Conservation (phyloP, 2,113 vertebrate genomes). For the Hemibagrus wyckioides region DNA sequence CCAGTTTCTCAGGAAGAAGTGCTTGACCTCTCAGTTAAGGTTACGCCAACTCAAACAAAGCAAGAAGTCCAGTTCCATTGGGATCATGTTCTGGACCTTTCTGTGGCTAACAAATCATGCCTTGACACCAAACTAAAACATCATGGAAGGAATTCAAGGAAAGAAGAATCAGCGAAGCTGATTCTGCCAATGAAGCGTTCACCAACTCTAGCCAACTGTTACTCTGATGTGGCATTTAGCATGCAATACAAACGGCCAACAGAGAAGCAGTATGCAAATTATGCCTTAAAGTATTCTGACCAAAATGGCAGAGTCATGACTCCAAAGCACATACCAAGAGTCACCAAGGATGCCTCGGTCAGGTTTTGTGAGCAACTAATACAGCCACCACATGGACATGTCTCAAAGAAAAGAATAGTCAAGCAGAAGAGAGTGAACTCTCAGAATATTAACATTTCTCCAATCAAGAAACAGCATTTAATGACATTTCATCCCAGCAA, state of each 20-base stretch:
- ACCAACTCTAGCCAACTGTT: slow-evolving; percentile 54
- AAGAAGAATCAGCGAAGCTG: slow-evolving; percentile 58
- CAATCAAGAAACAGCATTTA: slow-evolving; percentile 85
- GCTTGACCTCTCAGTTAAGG: slow-evolving; percentile 80
- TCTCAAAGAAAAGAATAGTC: slow-evolving; percentile 81
- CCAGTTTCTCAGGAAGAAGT: slow-evolving; percentile 73
- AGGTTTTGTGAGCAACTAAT: slow-evolving; percentile 80
- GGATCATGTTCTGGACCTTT: slow-evolving; percentile 77
- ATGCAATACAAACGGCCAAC: slow-evolving; percentile 70
- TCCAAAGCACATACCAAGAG: slow-evolving; percentile 79
- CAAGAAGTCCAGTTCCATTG: slow-evolving; percentile 57
- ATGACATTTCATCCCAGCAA: slow-evolving; percentile 84
- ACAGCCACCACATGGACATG: slow-evolving; percentile 80
- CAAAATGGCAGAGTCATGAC: slow-evolving; percentile 73
- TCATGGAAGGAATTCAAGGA: slow-evolving; percentile 26
- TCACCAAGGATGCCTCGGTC: slow-evolving; percentile 41
- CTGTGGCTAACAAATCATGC: slow-evolving; percentile 67
- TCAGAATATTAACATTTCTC: slow-evolving; percentile 83
- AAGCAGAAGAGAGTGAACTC: slow-evolving; percentile 87
- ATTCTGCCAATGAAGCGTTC: slow-evolving; percentile 36
- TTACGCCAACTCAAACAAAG: slow-evolving; percentile 63
- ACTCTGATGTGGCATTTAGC: slow-evolving; percentile 62
- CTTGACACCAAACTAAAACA: slow-evolving; percentile 23
- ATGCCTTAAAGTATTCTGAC: slow-evolving; percentile 63
- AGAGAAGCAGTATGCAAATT: slow-evolving; percentile 58